Percentiles rank a stretch among this genome's conserved stretches.
Evolutionary conservation across 2,888 invertebrate genomes (phyloP).

Genomic region (Seladonia tumulorum): DNA sequence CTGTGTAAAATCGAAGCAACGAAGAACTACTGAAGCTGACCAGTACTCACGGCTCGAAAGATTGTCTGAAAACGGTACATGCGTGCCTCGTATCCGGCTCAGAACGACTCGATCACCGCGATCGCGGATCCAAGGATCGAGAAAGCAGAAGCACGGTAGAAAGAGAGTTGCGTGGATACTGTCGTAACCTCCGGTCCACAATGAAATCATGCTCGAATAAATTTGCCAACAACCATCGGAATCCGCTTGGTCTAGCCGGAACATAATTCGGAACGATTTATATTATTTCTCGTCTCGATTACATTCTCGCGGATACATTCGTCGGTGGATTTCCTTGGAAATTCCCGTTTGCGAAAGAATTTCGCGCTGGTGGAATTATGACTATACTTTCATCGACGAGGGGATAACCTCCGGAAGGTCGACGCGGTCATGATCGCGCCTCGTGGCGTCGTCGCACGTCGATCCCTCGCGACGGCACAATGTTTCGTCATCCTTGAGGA

Average conservation of each 20-base stretch:
- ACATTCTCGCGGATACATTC: neutral
- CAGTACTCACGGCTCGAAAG: too few relatives aligned
- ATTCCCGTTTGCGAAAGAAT: slow-evolving; percentile 2
- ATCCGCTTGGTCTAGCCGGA: too few relatives aligned
- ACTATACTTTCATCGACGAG: neutral
- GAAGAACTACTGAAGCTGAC: too few relatives aligned
- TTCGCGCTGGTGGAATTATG: neutral
- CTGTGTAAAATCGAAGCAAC: too few relatives aligned
- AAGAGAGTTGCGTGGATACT: neutral
- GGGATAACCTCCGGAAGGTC: neutral
- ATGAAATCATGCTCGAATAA: neutral
- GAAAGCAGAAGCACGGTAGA: neutral
- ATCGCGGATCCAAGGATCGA: neutral
- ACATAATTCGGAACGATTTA: neutral
- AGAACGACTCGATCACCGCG: neutral
- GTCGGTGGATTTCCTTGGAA: neutral
- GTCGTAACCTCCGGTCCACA: neutral
- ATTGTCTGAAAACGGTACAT: neutral
- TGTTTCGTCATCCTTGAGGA: too few relatives aligned
- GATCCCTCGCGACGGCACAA: neutral
- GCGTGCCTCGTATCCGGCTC: neutral
- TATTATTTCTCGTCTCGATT: too few relatives aligned
- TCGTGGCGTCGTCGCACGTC: neutral
- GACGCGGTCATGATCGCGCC: neutral
- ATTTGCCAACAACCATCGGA: neutral